Base-by-base conservation (phyloP, 2,113 vertebrate genomes). In the Callocephalon fimbriatum region DNA sequence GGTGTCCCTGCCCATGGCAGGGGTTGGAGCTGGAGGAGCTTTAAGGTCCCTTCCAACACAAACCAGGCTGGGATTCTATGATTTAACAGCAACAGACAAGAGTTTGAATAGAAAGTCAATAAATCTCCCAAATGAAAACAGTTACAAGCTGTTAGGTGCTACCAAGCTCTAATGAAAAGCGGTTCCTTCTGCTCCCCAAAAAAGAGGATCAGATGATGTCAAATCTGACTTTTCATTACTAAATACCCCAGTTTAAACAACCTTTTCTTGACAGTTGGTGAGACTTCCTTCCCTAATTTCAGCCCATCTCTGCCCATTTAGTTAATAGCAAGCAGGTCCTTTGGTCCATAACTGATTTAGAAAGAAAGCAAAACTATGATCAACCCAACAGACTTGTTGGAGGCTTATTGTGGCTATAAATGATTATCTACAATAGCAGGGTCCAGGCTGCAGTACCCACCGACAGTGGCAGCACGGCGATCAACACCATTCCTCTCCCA, bases 391-490 rank as follows among this genome's bases (percentile, higher is more conserved):
- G 88, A 2, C 15, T 2, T 8, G n/a, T 0, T 48, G 61, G 81
- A 31, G 37, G 3, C 21, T 27, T 10, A 16, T 3, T 4, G n/a
- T 9, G 59, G 7, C 0, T 7, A 15, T 23, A 15, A 35, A 35
- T 35, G 56, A 58, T 10, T 15, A 58, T 22, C 56, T 23, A 23
- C 56, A 58, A 15, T 15, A 35, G 20, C 56, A 47, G 37, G 29
- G 35, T 18, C 6, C 0, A 4, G 66, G 37, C 40, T 15, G 74
- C 16, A 8, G 88, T 6, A 54, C 86, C 44, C 71, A 62, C 73
- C 10, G 0, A 6, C 44, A 51, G 44, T 0, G 1, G 47, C 85
- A 32, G 85, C 1, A 9, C 53, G 10, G 53, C 37, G 29, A 5
- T 5, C 3, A 44, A 4, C 75, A 80, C 29, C 38, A 7, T 19